These are phyloP conservation scores for Athene cunicularia DNA, from an alignment of 2,113 vertebrate species.

Conservation along the genomic window DNA sequence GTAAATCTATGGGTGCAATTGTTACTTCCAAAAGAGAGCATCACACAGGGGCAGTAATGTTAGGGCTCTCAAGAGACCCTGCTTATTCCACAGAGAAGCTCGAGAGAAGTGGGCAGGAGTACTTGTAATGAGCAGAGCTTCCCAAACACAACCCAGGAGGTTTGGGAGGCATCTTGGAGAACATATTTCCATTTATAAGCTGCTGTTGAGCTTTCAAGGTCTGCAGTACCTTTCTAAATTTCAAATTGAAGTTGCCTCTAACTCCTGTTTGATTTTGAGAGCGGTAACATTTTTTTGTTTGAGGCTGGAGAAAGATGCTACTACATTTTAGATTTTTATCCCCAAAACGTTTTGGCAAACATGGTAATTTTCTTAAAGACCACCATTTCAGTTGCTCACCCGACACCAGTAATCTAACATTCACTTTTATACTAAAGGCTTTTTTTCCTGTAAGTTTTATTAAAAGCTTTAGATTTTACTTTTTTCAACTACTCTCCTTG, in stretches of 20 bases:
- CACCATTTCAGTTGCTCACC: not conserved
- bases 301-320: not conserved
- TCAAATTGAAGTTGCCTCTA: not conserved
- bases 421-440: not conserved
- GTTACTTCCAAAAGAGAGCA: not conserved
- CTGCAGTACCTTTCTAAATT: not conserved
- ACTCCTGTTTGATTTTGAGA: not conserved
- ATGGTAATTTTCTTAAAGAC: not conserved
- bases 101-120: not conserved
- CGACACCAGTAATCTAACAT: not conserved
- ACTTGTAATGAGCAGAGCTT: not conserved
- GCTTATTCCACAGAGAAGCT: not conserved
- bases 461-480: conserved; percentile 12
- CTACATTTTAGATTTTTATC: not conserved
- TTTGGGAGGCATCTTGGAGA: not conserved
- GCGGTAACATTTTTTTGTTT: not conserved
- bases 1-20: not conserved
- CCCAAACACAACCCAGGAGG: not conserved
- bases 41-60: not conserved
- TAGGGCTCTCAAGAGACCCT: not conserved
- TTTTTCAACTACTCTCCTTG: not conserved
- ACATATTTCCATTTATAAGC: not conserved
- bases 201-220: not conserved
- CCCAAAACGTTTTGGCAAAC: not conserved
- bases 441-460: not conserved